phyloP scores from a whole-genome alignment of 2,797 vertebrate genomes.

The Micropoecilia bifurca region DNA sequence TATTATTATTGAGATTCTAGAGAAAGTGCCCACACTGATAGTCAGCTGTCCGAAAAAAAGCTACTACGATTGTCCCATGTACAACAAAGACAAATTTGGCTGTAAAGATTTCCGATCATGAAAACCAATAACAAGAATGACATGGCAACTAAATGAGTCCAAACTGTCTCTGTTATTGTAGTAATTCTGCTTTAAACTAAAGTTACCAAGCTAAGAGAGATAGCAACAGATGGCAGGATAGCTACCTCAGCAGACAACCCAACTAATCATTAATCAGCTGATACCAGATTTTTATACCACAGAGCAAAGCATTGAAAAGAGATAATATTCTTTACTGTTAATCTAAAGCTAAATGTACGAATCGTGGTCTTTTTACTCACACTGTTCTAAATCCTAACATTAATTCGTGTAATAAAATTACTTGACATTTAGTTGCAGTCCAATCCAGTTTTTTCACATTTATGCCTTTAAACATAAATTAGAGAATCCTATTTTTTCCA shows the following conservation, averaged over 20 bases:
- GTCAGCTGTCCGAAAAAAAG: background rate
- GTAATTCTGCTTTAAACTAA: background rate
- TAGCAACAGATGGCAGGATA: background rate
- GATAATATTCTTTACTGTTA: background rate
- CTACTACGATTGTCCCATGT: background rate
- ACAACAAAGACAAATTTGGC: background rate
- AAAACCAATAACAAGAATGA: background rate
- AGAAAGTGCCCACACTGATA: background rate
- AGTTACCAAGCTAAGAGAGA: background rate
- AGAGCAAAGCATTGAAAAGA: background rate
- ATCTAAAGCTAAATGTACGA: background rate
- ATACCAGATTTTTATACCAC: background rate
- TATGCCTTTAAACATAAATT: background rate
- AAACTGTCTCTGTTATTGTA: background rate
- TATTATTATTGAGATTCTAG: background rate
- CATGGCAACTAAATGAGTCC: background rate
- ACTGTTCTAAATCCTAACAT: background rate
- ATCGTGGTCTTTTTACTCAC: background rate
- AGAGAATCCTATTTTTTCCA: background rate
- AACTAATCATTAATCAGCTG: background rate
- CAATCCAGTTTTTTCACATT: background rate
- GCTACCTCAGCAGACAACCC: no score
- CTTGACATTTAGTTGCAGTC: background rate
- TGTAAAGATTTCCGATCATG: background rate
- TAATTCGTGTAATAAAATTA: background rate